Evolutionary conservation across 2,888 invertebrate genomes (phyloP).

Genomic region (Ctena decussata): DNA sequence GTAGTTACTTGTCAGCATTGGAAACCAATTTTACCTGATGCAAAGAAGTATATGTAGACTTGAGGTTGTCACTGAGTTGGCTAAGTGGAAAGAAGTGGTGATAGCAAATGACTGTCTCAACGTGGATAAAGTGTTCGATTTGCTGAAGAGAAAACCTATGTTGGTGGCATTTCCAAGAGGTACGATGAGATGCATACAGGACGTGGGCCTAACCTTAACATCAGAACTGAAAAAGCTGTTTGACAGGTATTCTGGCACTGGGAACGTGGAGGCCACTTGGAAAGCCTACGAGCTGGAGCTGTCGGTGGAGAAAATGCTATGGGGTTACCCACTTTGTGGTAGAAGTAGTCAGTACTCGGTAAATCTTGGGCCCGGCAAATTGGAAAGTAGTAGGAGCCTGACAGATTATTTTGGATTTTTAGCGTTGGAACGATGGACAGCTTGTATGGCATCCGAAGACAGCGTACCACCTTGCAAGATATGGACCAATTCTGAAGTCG

Average conservation of each 20-base stretch:
- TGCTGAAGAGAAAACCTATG: conserved; percentile 21
- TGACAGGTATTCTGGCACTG: not conserved
- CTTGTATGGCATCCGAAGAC: not conserved
- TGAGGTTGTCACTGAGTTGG: conserved; percentile 2
- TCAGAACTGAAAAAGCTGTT: not conserved
- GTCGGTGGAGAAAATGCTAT: conserved; percentile 31
- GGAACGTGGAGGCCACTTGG: conserved; percentile 32
- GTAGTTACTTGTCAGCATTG: conserved; percentile 15
- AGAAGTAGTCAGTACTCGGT: conserved; percentile 11
- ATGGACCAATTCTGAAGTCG: conserved; percentile 23
- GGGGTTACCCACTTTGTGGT: conserved; percentile 27
- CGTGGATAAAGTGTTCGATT: not conserved
- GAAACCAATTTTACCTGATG: conserved; percentile 8
- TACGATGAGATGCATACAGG: not conserved
- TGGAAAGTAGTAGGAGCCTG: not conserved
- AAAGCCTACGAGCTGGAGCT: conserved; percentile 26
- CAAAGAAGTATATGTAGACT: conserved; percentile 16
- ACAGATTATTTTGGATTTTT: conserved; percentile 39
- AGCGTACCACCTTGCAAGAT: conserved; percentile 27
- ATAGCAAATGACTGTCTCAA: conserved; percentile 13
- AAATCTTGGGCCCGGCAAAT: conserved; percentile 27
- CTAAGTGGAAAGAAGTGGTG: not conserved
- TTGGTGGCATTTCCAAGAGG: conserved; percentile 1
- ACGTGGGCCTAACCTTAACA: conserved; percentile 5
- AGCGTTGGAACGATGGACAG: not conserved